These are phyloP conservation scores for Pegoplata infirma DNA, from an alignment of 2,888 invertebrate species.

Conservation along the genomic window DNA sequence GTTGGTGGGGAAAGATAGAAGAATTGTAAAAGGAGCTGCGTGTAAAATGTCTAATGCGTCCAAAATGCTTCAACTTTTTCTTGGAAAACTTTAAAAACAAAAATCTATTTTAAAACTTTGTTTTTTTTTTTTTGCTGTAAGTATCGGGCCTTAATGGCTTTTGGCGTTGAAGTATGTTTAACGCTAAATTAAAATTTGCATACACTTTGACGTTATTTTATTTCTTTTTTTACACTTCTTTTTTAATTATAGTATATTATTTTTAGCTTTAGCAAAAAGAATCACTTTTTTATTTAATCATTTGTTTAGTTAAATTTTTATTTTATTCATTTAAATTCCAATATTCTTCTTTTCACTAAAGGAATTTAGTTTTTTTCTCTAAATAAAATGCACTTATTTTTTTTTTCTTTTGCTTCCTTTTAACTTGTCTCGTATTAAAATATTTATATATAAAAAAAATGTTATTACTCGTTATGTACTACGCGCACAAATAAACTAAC, in stretches of 20 bases:
- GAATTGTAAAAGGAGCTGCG: slow-evolving; percentile 3
- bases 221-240: slow-evolving; percentile 12
- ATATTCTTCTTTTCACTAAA: slow-evolving; percentile 36
- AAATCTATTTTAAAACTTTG: slow-evolving; percentile 46
- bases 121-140: slow-evolving; percentile 8
- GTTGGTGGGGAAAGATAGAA: neutral
- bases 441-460: slow-evolving; percentile 24
- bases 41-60: slow-evolving; percentile 38
- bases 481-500: slow-evolving; percentile 58
- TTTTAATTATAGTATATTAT: slow-evolving; percentile 18
- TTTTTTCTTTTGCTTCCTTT: slow-evolving; percentile 49
- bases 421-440: slow-evolving; percentile 47
- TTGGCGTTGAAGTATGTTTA: neutral
- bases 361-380: slow-evolving; percentile 35
- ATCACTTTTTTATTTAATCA: neutral
- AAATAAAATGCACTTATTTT: slow-evolving; percentile 33
- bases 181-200: slow-evolving; percentile 11
- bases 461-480: slow-evolving; percentile 35
- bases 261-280: slow-evolving; percentile 30
- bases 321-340: slow-evolving; percentile 20
- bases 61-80: slow-evolving; percentile 38
- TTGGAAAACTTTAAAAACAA: slow-evolving; percentile 28
- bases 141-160: slow-evolving; percentile 14
- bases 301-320: neutral
- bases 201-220: slow-evolving; percentile 14